Evolutionary conservation across 2,888 invertebrate genomes (phyloP).

Genomic region (Nomada hirtipes): DNA sequence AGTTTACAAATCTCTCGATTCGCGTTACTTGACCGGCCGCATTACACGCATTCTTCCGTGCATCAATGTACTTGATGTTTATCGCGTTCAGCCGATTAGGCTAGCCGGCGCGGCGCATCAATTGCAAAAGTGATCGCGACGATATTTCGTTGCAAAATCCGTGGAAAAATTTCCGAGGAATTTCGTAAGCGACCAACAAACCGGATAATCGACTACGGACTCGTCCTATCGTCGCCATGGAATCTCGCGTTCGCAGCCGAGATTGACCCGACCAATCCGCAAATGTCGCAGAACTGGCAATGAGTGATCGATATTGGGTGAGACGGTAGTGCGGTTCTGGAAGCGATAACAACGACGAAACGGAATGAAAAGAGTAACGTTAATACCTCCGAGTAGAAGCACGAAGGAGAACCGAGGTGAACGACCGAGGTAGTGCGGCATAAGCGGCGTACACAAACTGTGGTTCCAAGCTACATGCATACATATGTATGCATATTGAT

Average conservation of each 20-base stretch:
- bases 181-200: constrained; percentile 36
- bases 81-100: background rate
- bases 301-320: background rate
- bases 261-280: background rate
- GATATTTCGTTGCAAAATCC: constrained; percentile 28
- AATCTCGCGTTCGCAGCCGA: background rate
- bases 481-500: constrained; percentile 54
- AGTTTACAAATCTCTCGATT: constrained; percentile 47
- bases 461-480: constrained; percentile 27
- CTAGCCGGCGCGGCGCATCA: background rate
- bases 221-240: background rate
- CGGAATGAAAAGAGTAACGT: constrained; percentile 59
- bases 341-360: constrained; percentile 41
- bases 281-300: background rate
- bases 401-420: constrained; percentile 72
- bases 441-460: constrained; percentile 70
- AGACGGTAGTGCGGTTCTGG: constrained; percentile 3
- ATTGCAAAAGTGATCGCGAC: constrained; percentile 18
- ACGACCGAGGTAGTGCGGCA: constrained; percentile 66
- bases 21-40: constrained; percentile 30
- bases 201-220: constrained; percentile 14
- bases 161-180: background rate
- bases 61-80: background rate
- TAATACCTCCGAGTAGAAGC: constrained; percentile 48
- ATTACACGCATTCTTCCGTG: constrained; percentile 52